These are phyloP conservation scores for Carcharodon carcharias DNA, from an alignment of 2,797 vertebrate genomes.

Conservation along the genomic window DNA sequence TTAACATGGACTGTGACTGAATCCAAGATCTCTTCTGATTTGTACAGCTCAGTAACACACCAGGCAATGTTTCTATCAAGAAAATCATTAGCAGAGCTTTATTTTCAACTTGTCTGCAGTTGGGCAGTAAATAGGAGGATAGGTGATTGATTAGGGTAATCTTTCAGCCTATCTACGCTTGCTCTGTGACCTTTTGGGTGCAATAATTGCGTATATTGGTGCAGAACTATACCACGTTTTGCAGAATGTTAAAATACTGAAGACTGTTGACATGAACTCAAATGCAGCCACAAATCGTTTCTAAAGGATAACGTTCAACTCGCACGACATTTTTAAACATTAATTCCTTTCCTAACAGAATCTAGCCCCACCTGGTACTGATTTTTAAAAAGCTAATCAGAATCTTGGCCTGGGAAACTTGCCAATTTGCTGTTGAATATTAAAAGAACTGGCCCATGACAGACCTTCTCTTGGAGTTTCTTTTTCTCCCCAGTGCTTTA, in stretches of 20 bases:
- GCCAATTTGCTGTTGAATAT: background rate
- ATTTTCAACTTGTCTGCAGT: background rate
- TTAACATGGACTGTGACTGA: background rate
- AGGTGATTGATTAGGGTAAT: background rate
- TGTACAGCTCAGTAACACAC: background rate
- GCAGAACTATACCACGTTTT: background rate
- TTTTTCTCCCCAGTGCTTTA: too few species aligned
- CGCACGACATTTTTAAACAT: background rate
- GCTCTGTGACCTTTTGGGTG: background rate
- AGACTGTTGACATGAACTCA: background rate
- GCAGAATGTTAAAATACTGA: background rate
- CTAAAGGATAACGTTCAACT: background rate
- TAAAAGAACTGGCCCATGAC: background rate
- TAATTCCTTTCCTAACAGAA: background rate
- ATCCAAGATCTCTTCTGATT: background rate
- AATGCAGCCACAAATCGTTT: background rate
- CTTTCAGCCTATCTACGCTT: background rate
- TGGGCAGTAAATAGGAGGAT: background rate
- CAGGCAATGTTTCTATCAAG: background rate
- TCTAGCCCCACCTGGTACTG: background rate
- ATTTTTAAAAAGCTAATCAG: background rate
- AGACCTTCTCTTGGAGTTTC: too few species aligned
- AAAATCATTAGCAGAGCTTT: background rate
- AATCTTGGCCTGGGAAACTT: background rate
- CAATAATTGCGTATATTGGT: background rate